Base-by-base conservation (phyloP, 2,797 vertebrate species). In the Tangara arthus region DNA sequence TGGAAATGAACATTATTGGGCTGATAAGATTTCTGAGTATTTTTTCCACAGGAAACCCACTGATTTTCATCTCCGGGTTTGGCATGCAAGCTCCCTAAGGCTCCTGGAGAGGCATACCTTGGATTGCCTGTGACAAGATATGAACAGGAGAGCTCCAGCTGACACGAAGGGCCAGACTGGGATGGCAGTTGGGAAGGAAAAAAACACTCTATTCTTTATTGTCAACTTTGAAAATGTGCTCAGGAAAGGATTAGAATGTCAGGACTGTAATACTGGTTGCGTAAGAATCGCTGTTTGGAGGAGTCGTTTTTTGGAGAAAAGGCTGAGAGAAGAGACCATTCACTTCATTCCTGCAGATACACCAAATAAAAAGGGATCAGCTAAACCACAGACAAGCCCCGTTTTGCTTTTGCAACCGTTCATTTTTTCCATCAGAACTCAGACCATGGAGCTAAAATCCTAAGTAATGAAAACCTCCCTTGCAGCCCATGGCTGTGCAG, bases 1-100 rank as follows among this genome's bases (percentile, higher is more conserved):
- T 96, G 96, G 96, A 96, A 96, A 94, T 80, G 79, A 96, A 81
- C 69, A 52, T 93, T 96, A 96, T 93, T 93, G 93, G 87, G 34
- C 95, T 93, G 96, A 97, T 93, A 95, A 96, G 95, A 96, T 94
- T 94, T 94, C 89, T 87, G 82, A 92, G 82, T 69, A 82, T 72
- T 96, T 96, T 97, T 96, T 96, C 95, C 95, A 94, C 95, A 96
- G 95, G 95, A 96, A 96, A 76, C 91, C 69, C 94, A 73, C 82
- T 89, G 95, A 96, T 95, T 96, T 94, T 94, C 95, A 94, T 96
- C 94, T 94, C 80, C 9, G 23, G 41, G 41, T 87, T 88, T 94
- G 91, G 95, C 93, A 95, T 50, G 77, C 53, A 50, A 78, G 60
- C 77, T 95, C 87, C 89, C 89, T 94, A 91, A 82, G 63, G 95